phyloP scores from a whole-genome alignment of 2,797 vertebrate species.

The Fistularia tabacaria region DNA sequence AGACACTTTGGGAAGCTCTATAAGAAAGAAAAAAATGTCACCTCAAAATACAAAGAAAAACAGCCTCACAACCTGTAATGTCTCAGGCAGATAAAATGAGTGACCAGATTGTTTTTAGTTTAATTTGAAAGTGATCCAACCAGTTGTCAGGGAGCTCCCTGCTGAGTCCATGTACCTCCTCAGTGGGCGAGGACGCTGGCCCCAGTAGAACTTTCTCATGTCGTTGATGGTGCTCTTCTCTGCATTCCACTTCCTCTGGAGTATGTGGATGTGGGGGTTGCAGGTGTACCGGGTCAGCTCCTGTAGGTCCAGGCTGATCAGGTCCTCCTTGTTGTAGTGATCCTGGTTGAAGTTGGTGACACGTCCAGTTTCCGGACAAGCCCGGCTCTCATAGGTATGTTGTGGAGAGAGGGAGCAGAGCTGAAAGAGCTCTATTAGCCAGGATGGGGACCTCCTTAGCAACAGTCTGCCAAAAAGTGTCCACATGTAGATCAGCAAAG shows the following conservation, averaged over 20 bases:
- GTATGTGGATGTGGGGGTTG: slow-evolving; percentile 13
- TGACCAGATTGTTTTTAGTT: too few relatives aligned
- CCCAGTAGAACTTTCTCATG: not conserved
- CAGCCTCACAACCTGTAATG: not conserved
- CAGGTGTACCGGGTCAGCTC: slow-evolving; percentile 12
- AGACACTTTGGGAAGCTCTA: slow-evolving; percentile 26
- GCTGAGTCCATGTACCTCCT: too few relatives aligned
- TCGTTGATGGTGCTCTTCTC: not conserved
- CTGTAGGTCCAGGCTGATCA: slow-evolving; percentile 11
- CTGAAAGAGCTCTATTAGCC: too few relatives aligned
- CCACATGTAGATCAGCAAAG: too few relatives aligned
- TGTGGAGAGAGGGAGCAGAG: too few relatives aligned
- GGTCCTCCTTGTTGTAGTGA: slow-evolving; percentile 42
- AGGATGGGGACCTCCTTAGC: too few relatives aligned
- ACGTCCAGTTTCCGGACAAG: slow-evolving; percentile 23
- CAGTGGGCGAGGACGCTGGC: too few relatives aligned
- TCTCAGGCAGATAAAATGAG: too few relatives aligned
- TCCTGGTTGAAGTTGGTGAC: not conserved
- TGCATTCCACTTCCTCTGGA: slow-evolving; percentile 4
- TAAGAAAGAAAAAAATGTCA: not conserved
- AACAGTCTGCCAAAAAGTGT: too few relatives aligned
- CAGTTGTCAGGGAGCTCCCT: too few relatives aligned
- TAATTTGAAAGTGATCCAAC: too few relatives aligned
- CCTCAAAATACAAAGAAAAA: not conserved
- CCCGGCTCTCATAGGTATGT: too few relatives aligned